Evolutionary conservation across 2,888 invertebrate species (phyloP).

Genomic region (Chymomyza caudatula): DNA sequence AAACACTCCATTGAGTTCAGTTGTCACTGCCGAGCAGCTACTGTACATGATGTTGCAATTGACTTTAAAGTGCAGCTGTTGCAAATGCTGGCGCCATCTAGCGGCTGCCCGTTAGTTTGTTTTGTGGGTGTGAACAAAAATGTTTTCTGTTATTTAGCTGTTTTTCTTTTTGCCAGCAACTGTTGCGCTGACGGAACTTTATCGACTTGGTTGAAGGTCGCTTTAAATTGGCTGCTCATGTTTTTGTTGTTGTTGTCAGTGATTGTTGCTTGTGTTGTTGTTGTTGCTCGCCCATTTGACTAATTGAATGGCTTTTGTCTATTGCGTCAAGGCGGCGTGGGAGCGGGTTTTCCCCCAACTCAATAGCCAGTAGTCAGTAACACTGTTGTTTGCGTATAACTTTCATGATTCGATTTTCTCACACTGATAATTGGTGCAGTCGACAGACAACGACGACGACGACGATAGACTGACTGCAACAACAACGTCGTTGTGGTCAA

Average conservation of each 20-base stretch:
- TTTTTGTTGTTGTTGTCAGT: neutral
- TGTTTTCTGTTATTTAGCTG: neutral
- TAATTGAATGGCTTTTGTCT: conserved; percentile 23
- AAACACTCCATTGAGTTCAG: no score
- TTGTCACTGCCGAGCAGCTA: neutral
- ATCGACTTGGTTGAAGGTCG: conserved; percentile 49
- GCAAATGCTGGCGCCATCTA: conserved; percentile 20
- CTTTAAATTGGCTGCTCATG: conserved; percentile 38
- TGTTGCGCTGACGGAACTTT: conserved; percentile 29
- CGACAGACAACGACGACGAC: conserved; percentile 41
- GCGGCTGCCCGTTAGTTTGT: conserved; percentile 17
- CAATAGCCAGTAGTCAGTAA: neutral
- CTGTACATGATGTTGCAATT: neutral
- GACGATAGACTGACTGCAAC: conserved; percentile 36
- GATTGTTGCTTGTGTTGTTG: conserved; percentile 6
- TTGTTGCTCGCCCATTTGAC: conserved; percentile 25
- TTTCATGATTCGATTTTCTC: conserved; percentile 40
- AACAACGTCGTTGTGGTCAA: conserved; percentile 40
- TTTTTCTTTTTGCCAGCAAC: conserved; percentile 4
- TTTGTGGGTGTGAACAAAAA: conserved; percentile 38
- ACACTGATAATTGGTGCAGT: conserved; percentile 54
- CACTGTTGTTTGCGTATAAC: conserved; percentile 10
- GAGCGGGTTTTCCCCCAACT: conserved; percentile 8
- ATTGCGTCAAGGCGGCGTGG: conserved; percentile 12
- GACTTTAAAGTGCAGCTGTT: neutral